These are phyloP conservation scores for Scomber colias DNA, from an alignment of 2,113 vertebrate genomes.

Conservation along the genomic window DNA sequence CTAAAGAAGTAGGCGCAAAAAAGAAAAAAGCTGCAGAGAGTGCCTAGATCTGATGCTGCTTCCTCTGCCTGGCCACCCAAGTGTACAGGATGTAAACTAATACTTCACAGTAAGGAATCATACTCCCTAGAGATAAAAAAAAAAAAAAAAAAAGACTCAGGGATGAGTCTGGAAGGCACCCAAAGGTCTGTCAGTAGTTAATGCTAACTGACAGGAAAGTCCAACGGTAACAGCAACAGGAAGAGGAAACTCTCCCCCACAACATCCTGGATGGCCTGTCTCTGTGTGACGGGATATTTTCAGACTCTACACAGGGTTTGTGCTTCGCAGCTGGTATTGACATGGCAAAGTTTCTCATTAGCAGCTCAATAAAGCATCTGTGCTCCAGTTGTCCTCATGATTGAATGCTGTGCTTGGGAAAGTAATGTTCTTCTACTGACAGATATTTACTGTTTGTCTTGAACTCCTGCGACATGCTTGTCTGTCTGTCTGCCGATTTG, in stretches of 20 bases:
- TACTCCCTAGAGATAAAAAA: constrained; percentile 58
- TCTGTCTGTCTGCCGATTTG: constrained; percentile 50
- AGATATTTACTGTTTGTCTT: constrained; percentile 52
- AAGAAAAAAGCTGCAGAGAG: too few relatives aligned
- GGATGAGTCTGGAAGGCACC: constrained; percentile 77
- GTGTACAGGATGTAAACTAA: constrained; percentile 78
- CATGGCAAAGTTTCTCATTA: constrained; percentile 44
- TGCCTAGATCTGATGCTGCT: constrained; percentile 20
- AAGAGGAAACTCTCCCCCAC: constrained; percentile 79
- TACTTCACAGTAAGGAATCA: constrained; percentile 59
- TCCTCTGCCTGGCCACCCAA: constrained; percentile 73
- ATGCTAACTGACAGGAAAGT: constrained; percentile 79
- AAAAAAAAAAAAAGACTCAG: constrained; percentile 9
- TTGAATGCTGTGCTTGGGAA: constrained; percentile 8
- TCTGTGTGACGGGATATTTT: constrained; percentile 78
- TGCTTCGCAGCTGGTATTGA: constrained; percentile 59
- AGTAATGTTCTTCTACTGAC: constrained; percentile 29
- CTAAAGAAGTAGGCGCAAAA: background rate
- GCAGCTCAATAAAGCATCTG: constrained; percentile 23
- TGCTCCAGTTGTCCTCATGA: constrained; percentile 6
- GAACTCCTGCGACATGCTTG: constrained; percentile 19
- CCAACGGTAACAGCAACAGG: constrained; percentile 81
- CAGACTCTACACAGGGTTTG: constrained; percentile 56
- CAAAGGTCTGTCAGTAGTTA: constrained; percentile 75
- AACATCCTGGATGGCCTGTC: constrained; percentile 78